These are phyloP conservation scores for Drosophila lacertosa DNA, from an alignment of 1,140 invertebrate species.

Conservation along the genomic window DNA sequence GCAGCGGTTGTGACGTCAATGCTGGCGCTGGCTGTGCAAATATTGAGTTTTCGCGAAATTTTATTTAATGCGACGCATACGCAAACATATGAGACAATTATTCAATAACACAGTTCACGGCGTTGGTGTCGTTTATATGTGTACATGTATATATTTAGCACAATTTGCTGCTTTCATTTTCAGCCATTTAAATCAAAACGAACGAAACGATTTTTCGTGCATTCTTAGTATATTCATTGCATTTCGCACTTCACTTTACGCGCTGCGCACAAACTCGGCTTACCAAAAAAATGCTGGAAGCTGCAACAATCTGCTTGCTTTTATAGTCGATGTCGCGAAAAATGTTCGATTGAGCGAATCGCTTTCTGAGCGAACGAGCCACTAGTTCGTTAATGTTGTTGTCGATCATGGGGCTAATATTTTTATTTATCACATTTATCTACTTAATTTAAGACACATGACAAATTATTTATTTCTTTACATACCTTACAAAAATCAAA, in stretches of 20 bases:
- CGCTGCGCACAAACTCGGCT: constrained; percentile 11
- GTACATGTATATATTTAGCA: constrained; percentile 23
- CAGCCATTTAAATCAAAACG: not conserved
- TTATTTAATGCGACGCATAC: constrained; percentile 16
- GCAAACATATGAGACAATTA: constrained; percentile 3
- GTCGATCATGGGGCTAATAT: too few species aligned
- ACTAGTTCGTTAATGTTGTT: not conserved
- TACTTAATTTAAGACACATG: not conserved
- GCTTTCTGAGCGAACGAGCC: constrained; percentile 4
- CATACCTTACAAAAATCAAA: not conserved
- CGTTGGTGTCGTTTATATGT: constrained; percentile 17
- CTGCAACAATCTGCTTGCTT: constrained; percentile 17
- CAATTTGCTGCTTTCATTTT: constrained; percentile 30
- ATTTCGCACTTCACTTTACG: constrained; percentile 1
- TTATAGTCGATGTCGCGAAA: constrained; percentile 3
- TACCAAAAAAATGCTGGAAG: constrained; percentile 5
- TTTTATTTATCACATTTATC: not conserved
- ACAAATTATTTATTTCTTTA: not conserved
- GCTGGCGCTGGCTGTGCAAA: constrained; percentile 12
- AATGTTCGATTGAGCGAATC: not conserved
- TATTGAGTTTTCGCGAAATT: constrained; percentile 64
- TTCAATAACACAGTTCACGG: constrained; percentile 59
- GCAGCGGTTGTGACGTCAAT: constrained; percentile 28
- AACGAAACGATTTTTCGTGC: constrained; percentile 7
- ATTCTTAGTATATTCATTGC: not conserved